Conservation (phyloP, 2,797 vertebrate genomes). For the Chromobotia macracanthus region DNA sequence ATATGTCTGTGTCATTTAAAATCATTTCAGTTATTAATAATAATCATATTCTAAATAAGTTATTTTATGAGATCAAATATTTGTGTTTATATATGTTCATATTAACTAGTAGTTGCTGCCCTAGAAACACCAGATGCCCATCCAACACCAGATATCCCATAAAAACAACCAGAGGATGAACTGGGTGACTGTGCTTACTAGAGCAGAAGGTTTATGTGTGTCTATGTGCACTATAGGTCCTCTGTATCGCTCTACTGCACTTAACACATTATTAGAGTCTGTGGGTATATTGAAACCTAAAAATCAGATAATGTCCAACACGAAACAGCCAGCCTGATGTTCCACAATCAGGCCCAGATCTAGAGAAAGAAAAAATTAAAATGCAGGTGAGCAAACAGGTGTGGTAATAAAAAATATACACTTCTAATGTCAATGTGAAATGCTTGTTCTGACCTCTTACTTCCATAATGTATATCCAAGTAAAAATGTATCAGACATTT, state of each 20-base stretch:
- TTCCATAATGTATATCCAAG: too few species aligned
- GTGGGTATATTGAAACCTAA: conserved; percentile 13
- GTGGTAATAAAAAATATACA: too few species aligned
- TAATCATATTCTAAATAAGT: not conserved
- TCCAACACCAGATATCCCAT: conserved; percentile 28
- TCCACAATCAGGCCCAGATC: conserved; percentile 89
- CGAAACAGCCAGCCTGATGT: conserved; percentile 19
- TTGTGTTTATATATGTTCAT: conserved; percentile 1
- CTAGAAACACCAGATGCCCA: conserved; percentile 1
- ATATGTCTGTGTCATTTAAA: not conserved
- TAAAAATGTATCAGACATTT: too few species aligned
- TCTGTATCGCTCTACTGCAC: conserved; percentile 20
- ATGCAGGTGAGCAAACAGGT: not conserved
- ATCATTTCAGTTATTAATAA: too few species aligned
- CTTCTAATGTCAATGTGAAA: too few species aligned
- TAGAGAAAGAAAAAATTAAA: conserved; percentile 65
- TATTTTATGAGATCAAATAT: not conserved
- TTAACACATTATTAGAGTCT: conserved; percentile 15
- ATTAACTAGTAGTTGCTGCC: not conserved
- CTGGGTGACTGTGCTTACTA: not conserved
- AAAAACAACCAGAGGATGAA: conserved; percentile 11
- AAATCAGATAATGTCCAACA: conserved; percentile 6
- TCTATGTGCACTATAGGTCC: conserved; percentile 15
- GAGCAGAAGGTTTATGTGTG: not conserved
- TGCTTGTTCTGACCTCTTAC: too few species aligned